Base-by-base conservation (phyloP, 2,888 invertebrate species). In the Aleiodes alternator region DNA sequence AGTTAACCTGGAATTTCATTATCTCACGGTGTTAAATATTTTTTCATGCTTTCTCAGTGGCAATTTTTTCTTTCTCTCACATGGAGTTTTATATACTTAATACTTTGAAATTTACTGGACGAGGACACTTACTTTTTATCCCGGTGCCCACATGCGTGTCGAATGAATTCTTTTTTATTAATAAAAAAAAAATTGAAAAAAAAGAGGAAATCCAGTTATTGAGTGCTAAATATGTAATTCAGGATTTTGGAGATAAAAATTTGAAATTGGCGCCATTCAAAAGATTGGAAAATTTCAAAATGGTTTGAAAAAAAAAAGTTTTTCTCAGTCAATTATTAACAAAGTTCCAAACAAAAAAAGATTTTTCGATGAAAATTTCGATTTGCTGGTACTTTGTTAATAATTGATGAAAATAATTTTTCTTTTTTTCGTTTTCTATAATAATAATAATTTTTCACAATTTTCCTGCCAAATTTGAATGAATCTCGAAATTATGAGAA, bases 121-220 rank as follows among this genome's bases (percentile, higher is more conserved):
- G 68, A 75, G 57, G 71, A 75, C 70, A 75, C 73, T 57, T 69
- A 12, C 31, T 59, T 59, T 50, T 71, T 57, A 57, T 59, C 70
- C 71, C 68, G 64, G 75, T 75, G 75, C 75, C 71, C 75, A 72
- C 75, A 75, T 75, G 75, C 75, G 75, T 75, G 71, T 75, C 64
- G 48, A 64, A 56, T 66, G 55, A 64, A 64, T 48, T 64, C 64
- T 34, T 59, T 59, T 57, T 74, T 64, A 43, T 43, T n/a, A 31
- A 43, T 69, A 57, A 23, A 23, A 57, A 23, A 57, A 69, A 73
- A 73, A 68, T 68, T 53, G 59, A 55, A 61, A 61, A 48, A 69
- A 61, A 69, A 43, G 51, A 51, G 14, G 12, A 61, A 59, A 34
- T 61, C 53, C 66, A 59, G 57, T 53, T 16, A 29, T 61, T 66